These are phyloP conservation scores for Percopsis transmontana DNA, from an alignment of 2,113 vertebrate genomes.

Conservation along the genomic window DNA sequence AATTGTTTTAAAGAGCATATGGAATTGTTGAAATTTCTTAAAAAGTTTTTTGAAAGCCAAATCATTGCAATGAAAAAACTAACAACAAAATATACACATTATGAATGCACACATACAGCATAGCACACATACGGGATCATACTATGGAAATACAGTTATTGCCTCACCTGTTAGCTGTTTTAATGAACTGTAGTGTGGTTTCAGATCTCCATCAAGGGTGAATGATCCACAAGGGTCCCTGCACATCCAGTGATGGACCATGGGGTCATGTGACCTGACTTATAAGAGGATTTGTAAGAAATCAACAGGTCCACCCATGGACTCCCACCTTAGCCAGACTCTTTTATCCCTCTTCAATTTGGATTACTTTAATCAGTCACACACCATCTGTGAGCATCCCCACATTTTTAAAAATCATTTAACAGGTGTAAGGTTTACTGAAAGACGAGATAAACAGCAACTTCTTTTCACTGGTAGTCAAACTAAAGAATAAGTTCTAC, in stretches of 20 bases:
- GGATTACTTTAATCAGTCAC: conserved; percentile 58
- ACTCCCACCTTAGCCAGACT: conserved; percentile 26
- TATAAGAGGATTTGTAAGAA: conserved; percentile 67
- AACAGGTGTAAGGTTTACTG: neutral
- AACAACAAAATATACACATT: too few relatives aligned
- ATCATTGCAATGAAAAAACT: too few relatives aligned
- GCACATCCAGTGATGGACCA: conserved; percentile 19
- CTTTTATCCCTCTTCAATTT: conserved; percentile 27
- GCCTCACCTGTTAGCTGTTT: conserved; percentile 8
- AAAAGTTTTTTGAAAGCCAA: too few relatives aligned
- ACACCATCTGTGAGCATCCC: conserved; percentile 54
- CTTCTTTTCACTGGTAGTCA: too few relatives aligned
- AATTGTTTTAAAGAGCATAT: too few relatives aligned
- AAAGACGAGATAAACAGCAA: neutral
- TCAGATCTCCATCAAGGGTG: conserved; percentile 20
- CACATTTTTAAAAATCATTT: neutral
- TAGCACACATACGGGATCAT: neutral
- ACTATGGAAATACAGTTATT: neutral
- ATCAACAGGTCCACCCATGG: conserved; percentile 26
- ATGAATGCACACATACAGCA: neutral
- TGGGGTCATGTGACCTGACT: conserved; percentile 54
- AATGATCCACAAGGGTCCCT: conserved; percentile 12
- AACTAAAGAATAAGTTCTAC: neutral
- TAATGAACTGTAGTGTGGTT: neutral
- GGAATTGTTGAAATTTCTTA: too few relatives aligned